Base-by-base conservation (phyloP, 2,888 invertebrate genomes). In the Hydroisotoma schaefferi region DNA sequence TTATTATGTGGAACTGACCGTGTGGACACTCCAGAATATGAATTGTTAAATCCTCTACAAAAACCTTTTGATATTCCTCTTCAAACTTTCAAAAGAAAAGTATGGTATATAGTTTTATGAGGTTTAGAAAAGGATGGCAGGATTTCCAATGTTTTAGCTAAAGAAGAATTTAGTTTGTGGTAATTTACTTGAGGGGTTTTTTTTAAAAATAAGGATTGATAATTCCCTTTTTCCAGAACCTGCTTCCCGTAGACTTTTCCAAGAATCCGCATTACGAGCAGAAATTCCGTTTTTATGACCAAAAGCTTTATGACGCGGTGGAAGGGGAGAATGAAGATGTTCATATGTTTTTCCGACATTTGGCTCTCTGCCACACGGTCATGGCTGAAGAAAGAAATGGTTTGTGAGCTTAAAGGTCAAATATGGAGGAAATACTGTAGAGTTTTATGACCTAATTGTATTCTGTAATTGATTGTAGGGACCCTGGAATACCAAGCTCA, bases 311-410 rank as follows among this genome's bases (percentile, higher is more conserved):
- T 73, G 89, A 91, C 59, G 90, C 91, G 15, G 90, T 95, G 46
- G 82, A 81, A 70, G 81, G 83, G 37, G 85, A 86, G 61, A 86
- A 94, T 75, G 78, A 80, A 47, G 83, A 88, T 75, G 87, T 87
- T 40, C 87, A 88, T 76, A 86, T 85, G 75, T 97, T 97, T 81
- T 97, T 97, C 81, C 84, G 89, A 40, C 80, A 97, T 59, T 81
- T 99, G 68, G 92, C 98, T 1, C 82, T 99, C 29, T 99, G 99
- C 77, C 99, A 99, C 77, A 99, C 99, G 1, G 98, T 99, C 54
- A 99, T 99, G 98, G 91, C 97, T 0, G 95, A 93, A 75, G 86
- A 87, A 73, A 88, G 89, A 75, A 85, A 87, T 72, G 89, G 90
- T 74, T 70, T 70, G 70, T 51, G 23, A 27, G 33, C 25, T 55